phyloP scores from a whole-genome alignment of 2,888 invertebrate species.

The Leptura quadrifasciata region DNA sequence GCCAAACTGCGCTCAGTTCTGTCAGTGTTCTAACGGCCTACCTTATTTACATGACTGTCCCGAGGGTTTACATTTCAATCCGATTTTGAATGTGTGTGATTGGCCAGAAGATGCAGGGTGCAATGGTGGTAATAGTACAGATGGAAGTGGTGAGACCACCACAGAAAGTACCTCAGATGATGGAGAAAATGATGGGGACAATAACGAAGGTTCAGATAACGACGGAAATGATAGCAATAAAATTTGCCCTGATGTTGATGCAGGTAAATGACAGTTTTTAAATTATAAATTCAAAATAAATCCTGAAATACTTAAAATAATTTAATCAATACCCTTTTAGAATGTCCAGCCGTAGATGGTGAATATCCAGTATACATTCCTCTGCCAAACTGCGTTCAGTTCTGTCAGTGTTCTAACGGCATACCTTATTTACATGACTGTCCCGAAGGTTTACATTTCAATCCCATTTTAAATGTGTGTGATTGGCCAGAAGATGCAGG shows the following conservation, averaged over 20 bases:
- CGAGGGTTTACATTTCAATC: conserved; percentile 20
- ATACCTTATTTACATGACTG: conserved; percentile 50
- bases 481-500: conserved; percentile 59
- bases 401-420: conserved; percentile 57
- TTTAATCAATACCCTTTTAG: neutral
- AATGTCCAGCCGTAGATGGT: conserved; percentile 51
- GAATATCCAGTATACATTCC: conserved; percentile 46
- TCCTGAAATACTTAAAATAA: too few species aligned
- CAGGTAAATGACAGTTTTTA: too few species aligned
- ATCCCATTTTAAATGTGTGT: conserved; percentile 52
- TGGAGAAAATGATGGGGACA: neutral
- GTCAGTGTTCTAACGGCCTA: too few species aligned
- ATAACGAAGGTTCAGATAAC: neutral
- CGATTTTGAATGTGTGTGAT: conserved; percentile 47
- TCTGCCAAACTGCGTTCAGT: conserved; percentile 52
- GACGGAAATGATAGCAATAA: neutral
- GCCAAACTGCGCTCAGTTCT: too few species aligned
- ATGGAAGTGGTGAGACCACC: neutral
- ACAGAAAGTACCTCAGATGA: neutral
- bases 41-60: too few species aligned
- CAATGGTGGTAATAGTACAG: neutral
- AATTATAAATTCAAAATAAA: too few species aligned
- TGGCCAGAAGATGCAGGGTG: conserved; percentile 45
- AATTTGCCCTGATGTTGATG: neutral
- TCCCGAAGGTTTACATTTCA: conserved; percentile 54